Evolutionary conservation across 2,888 invertebrate genomes (phyloP), one percentile per base, ranked within the genome.

Genomic region (Pyrocoelia pectoralis): DNA sequence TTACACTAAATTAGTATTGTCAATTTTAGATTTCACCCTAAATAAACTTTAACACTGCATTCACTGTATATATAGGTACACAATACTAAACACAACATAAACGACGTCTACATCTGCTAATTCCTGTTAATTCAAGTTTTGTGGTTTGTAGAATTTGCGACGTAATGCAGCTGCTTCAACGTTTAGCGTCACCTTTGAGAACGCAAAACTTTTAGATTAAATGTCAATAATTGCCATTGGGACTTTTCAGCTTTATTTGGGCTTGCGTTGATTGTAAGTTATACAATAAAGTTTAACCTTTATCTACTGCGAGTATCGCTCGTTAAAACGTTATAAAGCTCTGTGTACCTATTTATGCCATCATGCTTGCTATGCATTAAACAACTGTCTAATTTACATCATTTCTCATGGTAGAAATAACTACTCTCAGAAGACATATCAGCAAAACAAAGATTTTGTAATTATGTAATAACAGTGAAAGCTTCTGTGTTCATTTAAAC

Each of bases 111-210:
- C 65, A 56, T 48, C 48, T 65, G 49, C 56, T 61, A 65, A 60
- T 65, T 61, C 56, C 43, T 64, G 65, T 56, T 61, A 56, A 61
- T 56, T 56, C 56, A 33, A 53, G 56, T 65, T 65, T 61, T 54
- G 65, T 50, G 65, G 60, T 56, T 58, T 65, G 60, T 56, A 49
- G 40, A 57, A 46, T 56, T 61, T 61, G 56, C 19, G 51, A 28
- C 15, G 40, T 50, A 56, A 57, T 50, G 51, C 41, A 50, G 51
- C 51, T 19, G 57, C 24, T 33, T 33, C 33, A 19, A 28, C 51
- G 50, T 14, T 29, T 51, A 48, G 14, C 46, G 46, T 53, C 53
- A 12, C 48, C 48, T 59, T 46, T 46, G 4, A 24, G 15, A 41
- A 18, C 28, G 17, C 29, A 8, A 24, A n/a, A 29, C 12, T 29